These are phyloP conservation scores for Eupithecia inturbata DNA, from an alignment of 2,888 invertebrate genomes.

Conservation along the genomic window DNA sequence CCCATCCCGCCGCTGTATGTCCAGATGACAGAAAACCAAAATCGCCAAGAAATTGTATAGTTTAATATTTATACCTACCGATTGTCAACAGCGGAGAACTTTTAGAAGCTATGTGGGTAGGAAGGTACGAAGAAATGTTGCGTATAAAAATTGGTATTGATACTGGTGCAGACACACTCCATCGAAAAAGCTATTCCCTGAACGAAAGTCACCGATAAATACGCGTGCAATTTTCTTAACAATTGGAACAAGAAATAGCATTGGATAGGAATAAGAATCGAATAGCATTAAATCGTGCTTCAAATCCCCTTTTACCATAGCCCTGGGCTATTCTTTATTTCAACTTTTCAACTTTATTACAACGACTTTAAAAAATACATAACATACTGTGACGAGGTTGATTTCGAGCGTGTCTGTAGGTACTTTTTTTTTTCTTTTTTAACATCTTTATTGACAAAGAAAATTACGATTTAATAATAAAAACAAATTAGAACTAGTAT, in stretches of 20 bases:
- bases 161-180: neutral
- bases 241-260: conserved; percentile 19
- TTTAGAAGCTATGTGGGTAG: neutral
- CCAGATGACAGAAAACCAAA: neutral
- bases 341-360: no score
- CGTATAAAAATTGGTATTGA: neutral
- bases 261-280: conserved; percentile 39
- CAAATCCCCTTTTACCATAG: conserved; percentile 31
- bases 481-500: no score
- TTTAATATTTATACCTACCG: neutral
- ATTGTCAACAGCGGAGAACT: neutral
- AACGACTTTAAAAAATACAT: neutral
- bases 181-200: neutral
- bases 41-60: neutral
- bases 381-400: neutral
- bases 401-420: neutral
- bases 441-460: no score
- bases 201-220: neutral
- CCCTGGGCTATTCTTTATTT: conserved; percentile 21
- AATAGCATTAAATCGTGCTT: conserved; percentile 34
- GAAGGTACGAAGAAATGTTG: neutral
- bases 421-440: no score
- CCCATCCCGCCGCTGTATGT: no score
- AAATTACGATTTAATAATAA: no score
- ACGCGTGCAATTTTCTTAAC: conserved; percentile 24